Evolutionary conservation across 2,113 vertebrate species (phyloP), one percentile per base, ranked within the genome.

Genomic region (Micronycteris hirsuta): DNA sequence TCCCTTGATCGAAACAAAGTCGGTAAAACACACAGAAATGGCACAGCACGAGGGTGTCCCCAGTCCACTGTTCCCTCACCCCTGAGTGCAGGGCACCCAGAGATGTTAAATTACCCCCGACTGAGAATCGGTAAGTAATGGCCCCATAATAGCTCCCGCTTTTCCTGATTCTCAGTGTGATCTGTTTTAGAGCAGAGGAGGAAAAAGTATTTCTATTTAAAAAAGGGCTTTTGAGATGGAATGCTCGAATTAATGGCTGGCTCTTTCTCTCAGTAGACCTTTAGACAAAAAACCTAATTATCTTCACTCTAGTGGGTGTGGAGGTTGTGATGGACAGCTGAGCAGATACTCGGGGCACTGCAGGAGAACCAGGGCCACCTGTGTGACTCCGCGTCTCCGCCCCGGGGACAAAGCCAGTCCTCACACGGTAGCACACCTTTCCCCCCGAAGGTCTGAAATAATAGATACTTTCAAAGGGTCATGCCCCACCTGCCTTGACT

Each of bases 201-300:
- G 82, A 91, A 93, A 96, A 97, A 96, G 82, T 83, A 94, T 94
- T 74, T 73, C 65, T 90, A 92, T 92, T 93, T 96, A 89, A 96
- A 96, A 80, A 89, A 94, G 78, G 85, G 85, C 71, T 86, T 94
- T 96, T 33, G 86, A 90, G 85, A 85, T 20, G 63, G 86, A 96
- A 96, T 56, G 87, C 58, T 94, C 77, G 97, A 96, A 98, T 98
- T 97, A 98, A 78, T 82, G 89, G 81, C 84, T 47, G n/a, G 86
- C 95, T 85, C 28, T 88, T 89, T 95, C 9, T 78, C 58, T 85
- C 28, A 49, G 24, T 54, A 70, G 84, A 90, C 54, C 17, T 85
- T 76, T 47, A 63, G 73, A 67, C 86, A 65, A 68, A 61, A 58
- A 43, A 49, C 43, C 9, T 33, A 76, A 96, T 89, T 95, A 65